Evolutionary conservation across 2,113 vertebrate genomes (phyloP).

Genomic region (Pterocles burchelli): DNA sequence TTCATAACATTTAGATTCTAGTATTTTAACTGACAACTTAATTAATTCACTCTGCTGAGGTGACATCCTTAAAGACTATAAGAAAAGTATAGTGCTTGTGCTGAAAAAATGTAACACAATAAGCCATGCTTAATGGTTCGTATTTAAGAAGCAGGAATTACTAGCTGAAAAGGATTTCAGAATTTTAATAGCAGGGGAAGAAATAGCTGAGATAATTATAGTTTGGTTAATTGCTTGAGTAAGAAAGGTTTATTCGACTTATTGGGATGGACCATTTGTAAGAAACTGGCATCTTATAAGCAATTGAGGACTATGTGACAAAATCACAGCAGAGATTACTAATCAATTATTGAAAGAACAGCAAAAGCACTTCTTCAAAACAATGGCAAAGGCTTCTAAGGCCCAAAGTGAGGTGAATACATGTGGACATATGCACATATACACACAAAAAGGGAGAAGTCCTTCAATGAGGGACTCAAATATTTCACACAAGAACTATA

Average conservation of each 20-base stretch:
- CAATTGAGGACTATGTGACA: not conserved
- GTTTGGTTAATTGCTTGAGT: not conserved
- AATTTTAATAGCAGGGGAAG: not conserved
- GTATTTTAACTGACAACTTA: not conserved
- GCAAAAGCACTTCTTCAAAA: not conserved
- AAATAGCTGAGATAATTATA: not conserved
- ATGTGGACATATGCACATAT: rapidly evolving
- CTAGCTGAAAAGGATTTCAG: not conserved
- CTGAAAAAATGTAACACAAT: not conserved
- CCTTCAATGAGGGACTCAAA: not conserved
- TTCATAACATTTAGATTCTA: not conserved
- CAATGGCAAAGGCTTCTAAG: not conserved
- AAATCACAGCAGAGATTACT: not conserved
- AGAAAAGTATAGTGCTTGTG: not conserved
- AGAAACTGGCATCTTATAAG: not conserved
- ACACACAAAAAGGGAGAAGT: not conserved
- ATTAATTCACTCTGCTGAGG: not conserved
- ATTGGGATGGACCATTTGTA: not conserved
- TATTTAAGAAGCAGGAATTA: not conserved
- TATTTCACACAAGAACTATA: not conserved
- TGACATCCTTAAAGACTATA: not conserved
- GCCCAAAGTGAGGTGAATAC: not conserved
- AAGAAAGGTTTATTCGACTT: not conserved
- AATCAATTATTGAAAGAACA: not conserved
- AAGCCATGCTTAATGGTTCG: not conserved